Conservation (phyloP, 2,113 vertebrate species). For the Hydropotes inermis region DNA sequence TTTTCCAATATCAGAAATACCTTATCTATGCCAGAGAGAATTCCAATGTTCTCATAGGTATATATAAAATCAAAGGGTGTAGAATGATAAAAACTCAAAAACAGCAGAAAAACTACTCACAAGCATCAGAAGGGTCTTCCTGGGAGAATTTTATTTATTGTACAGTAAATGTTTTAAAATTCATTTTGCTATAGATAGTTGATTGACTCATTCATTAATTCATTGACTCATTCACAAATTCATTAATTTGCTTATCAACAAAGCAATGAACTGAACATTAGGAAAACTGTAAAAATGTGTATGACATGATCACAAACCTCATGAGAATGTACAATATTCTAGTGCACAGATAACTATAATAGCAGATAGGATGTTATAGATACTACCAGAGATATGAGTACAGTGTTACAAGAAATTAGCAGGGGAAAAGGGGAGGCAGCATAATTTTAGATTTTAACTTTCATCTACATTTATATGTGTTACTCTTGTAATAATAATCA, state of each 20-base stretch:
- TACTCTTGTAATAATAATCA: background rate
- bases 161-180: background rate
- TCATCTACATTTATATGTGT: background rate
- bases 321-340: background rate
- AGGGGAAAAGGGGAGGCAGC: background rate
- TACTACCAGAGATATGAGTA: background rate
- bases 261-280: background rate
- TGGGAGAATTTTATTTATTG: background rate
- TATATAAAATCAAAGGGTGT: background rate
- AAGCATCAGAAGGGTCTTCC: background rate
- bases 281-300: background rate
- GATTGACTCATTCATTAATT: background rate
- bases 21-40: background rate
- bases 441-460: background rate
- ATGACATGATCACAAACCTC: background rate
- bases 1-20: background rate
- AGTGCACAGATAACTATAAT: background rate
- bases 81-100: slow-evolving; percentile 1
- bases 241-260: background rate
- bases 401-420: background rate
- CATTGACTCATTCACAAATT: no score
- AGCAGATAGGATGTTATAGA: background rate
- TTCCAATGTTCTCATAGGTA: background rate
- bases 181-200: background rate
- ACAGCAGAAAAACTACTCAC: background rate